phyloP scores from a whole-genome alignment of 2,113 vertebrate species.

The Rousettus leschenaultii region DNA sequence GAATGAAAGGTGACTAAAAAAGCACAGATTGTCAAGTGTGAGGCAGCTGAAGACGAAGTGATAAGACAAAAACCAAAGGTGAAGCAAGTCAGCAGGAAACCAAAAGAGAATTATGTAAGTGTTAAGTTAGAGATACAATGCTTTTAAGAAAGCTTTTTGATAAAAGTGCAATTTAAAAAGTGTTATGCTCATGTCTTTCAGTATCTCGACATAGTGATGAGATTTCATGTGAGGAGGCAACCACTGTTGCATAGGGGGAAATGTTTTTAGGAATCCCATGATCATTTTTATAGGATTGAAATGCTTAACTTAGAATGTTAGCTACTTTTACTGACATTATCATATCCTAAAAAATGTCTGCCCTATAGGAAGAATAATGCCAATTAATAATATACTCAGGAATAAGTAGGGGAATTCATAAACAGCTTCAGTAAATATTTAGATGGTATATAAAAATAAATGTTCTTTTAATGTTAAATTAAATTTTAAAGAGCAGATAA shows the following conservation, averaged over 20 bases:
- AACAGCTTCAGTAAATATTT: neutral
- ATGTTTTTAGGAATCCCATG: neutral
- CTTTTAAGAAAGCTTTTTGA: neutral
- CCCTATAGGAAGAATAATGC: neutral
- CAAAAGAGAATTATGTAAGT: neutral
- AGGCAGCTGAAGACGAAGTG: neutral
- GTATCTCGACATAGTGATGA: neutral
- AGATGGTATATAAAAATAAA: neutral
- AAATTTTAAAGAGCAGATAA: neutral
- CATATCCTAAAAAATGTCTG: neutral
- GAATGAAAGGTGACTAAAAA: neutral
- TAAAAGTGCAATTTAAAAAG: neutral
- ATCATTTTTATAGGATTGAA: neutral
- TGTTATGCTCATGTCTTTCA: neutral
- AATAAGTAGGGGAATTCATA: neutral
- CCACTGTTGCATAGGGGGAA: neutral
- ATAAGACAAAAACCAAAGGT: neutral
- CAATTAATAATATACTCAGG: neutral
- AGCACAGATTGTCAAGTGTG: neutral
- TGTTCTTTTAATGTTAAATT: neutral
- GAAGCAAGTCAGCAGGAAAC: neutral
- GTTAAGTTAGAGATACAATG: neutral
- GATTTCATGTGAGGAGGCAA: neutral
- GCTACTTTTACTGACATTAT: neutral
- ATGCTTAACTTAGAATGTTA: neutral